Evolutionary conservation across 2,113 vertebrate genomes (phyloP).

Genomic region (Oriolus oriolus): DNA sequence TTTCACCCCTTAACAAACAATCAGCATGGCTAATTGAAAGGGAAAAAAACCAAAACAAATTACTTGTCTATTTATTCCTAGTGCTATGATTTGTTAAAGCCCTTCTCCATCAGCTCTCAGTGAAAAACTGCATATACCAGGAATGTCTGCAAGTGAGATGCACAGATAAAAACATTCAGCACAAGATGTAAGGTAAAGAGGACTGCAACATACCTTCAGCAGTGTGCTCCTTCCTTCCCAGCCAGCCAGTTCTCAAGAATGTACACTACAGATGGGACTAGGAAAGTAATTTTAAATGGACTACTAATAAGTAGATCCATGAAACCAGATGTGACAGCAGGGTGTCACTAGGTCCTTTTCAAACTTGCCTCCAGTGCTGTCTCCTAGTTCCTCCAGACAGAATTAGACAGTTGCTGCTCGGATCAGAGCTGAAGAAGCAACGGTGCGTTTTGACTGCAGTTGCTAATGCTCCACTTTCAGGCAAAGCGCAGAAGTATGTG

Average conservation of each 20-base stretch:
- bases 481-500: constrained; percentile 53
- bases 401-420: constrained; percentile 26
- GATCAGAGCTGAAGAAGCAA: constrained; percentile 37
- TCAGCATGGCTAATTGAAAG: not conserved
- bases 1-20: not conserved
- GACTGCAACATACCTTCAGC: constrained; percentile 63
- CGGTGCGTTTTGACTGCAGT: constrained; percentile 59
- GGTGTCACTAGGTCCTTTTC: constrained; percentile 27
- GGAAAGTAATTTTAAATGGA: constrained; percentile 38
- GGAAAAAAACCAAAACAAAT: not conserved
- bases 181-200: not conserved
- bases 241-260: not conserved
- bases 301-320: constrained; percentile 25
- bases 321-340: constrained; percentile 50
- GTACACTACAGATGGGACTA: constrained; percentile 23
- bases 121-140: not conserved
- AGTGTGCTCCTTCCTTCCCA: not conserved
- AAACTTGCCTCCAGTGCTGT: constrained; percentile 57
- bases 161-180: not conserved
- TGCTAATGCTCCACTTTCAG: constrained; percentile 64
- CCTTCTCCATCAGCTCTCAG: not conserved
- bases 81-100: not conserved
- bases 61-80: not conserved
- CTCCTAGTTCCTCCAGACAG: constrained; percentile 26
- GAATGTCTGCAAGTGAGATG: constrained; percentile 23